Evolutionary conservation across 1,140 invertebrate species (phyloP).

Genomic region (Cheumatopsyche charites): DNA sequence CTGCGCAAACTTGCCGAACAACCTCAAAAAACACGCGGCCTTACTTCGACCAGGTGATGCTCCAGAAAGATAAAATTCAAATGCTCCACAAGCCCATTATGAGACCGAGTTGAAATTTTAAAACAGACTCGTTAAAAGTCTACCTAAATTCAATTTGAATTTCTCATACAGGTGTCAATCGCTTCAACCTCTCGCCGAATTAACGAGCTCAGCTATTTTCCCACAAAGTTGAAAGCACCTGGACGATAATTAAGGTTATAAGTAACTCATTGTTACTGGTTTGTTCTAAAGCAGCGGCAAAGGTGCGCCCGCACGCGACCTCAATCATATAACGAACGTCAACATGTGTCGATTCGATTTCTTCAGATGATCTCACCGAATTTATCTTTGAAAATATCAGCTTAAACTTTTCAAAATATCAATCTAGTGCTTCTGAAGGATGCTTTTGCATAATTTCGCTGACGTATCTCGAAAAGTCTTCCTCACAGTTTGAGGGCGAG

Average conservation of each 20-base stretch:
- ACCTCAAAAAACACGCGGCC: not conserved
- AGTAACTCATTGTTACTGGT: slow-evolving; percentile 26
- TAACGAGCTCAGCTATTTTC: too few species aligned
- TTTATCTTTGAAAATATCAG: too few species aligned
- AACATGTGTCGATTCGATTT: slow-evolving; percentile 1
- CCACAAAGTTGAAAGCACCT: slow-evolving; percentile 1
- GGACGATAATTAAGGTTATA: slow-evolving; percentile 19
- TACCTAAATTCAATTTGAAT: too few species aligned
- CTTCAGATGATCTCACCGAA: too few species aligned
- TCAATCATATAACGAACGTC: not conserved
- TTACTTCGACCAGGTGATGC: not conserved
- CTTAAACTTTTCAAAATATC: too few species aligned
- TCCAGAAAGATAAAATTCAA: too few species aligned
- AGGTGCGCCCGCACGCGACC: slow-evolving; percentile 22
- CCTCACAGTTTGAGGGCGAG: slow-evolving; percentile 10
- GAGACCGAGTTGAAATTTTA: too few species aligned
- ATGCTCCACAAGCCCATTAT: too few species aligned
- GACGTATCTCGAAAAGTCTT: too few species aligned
- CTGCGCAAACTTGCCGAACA: not conserved
- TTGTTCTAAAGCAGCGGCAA: slow-evolving; percentile 26
- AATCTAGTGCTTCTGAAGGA: not conserved
- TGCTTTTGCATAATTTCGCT: not conserved
- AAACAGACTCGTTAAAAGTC: too few species aligned
- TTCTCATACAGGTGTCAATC: too few species aligned
- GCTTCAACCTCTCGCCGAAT: too few species aligned